Percentiles rank a stretch among this genome's conserved stretches.
Conservation (phyloP, 2,113 vertebrate species). For the Leuciscus idus region DNA sequence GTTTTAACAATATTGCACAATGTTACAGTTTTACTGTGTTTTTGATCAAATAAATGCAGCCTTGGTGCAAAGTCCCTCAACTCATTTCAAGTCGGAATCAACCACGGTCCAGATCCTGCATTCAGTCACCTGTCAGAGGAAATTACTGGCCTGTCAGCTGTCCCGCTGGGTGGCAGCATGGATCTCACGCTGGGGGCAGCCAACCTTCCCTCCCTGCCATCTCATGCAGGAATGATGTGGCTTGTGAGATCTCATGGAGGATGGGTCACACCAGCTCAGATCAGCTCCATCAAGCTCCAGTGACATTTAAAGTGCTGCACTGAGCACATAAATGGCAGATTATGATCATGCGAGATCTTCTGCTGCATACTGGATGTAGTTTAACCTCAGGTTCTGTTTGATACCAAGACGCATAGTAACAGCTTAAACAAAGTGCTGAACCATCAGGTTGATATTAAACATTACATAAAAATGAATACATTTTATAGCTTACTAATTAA, state of each 20-base stretch:
- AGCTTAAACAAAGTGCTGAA: constrained; percentile 45
- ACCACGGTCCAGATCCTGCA: constrained; percentile 65
- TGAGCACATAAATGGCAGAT: constrained; percentile 3
- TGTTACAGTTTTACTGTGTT: not conserved
- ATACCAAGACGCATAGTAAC: constrained; percentile 23
- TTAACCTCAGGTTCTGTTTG: constrained; percentile 17
- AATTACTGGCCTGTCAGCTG: constrained; percentile 66
- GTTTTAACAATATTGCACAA: not conserved
- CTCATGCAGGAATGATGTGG: constrained; percentile 23
- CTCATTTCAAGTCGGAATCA: constrained; percentile 57
- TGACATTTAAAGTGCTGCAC: constrained; percentile 5
- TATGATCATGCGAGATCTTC: not conserved
- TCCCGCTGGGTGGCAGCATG: constrained; percentile 57
- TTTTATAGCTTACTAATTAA: not conserved
- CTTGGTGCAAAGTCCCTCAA: not conserved
- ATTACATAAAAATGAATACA: not conserved
- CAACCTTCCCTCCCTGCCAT: constrained; percentile 12
- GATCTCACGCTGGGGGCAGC: constrained; percentile 47
- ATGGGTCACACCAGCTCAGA: constrained; percentile 14
- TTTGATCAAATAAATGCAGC: not conserved
- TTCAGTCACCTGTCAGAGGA: constrained; percentile 75
- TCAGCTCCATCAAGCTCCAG: constrained; percentile 17
- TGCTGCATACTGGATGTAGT: not conserved
- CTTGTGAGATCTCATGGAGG: not conserved
- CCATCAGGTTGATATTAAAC: constrained; percentile 49